Evolutionary conservation across 2,113 vertebrate genomes (phyloP), one percentile per base, ranked within the genome.

Genomic region (Delphinus delphis): DNA sequence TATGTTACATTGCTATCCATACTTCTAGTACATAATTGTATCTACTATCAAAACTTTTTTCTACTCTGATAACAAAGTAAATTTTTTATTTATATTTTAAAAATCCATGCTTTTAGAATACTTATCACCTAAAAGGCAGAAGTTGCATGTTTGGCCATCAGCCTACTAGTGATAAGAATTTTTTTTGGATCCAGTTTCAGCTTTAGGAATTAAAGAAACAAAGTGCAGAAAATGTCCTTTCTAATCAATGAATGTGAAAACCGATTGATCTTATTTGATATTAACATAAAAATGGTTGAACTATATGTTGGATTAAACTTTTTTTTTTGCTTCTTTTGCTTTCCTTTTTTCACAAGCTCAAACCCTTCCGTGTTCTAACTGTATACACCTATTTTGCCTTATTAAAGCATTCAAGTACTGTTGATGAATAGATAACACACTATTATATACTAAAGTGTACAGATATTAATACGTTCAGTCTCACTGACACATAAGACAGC

Each of bases 391-490:
- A 4, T 67, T 55, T 87, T 70, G 36, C 14, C 26, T 93, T 68
- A 60, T 38, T 7, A 63, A 83, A 73, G 3, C 11, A 74, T 23
- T 62, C 26, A 60, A 80, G 41, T 82, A 44, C 60, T 95, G 15
- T 7, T 68, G 58, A 38, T 67, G 47, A 62, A 23, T 7, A 85
- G 31, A 14, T 36, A 60, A 58, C 31, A 38, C 44, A 96, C 25
- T 71, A 73, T 33, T 28, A 8, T 28, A 26, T 26, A 12, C 13
- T 41, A 1, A 18, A 50, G 3, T 95, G 74, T 80, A 33, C 20
- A 73, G 55, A 62, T 38, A 90, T 33, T 60, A 96, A 96, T 94
- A 97, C 97, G 88, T 68, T 96, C 79, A 47, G 21, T 83, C 55
- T 33, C 84, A 73, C 31, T 50, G 58, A 90, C 20, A 92, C 95